Evolutionary conservation across 2,797 vertebrate species (phyloP), one percentile per base, ranked within the genome.

Genomic region (Peromyscus nudipes): DNA sequence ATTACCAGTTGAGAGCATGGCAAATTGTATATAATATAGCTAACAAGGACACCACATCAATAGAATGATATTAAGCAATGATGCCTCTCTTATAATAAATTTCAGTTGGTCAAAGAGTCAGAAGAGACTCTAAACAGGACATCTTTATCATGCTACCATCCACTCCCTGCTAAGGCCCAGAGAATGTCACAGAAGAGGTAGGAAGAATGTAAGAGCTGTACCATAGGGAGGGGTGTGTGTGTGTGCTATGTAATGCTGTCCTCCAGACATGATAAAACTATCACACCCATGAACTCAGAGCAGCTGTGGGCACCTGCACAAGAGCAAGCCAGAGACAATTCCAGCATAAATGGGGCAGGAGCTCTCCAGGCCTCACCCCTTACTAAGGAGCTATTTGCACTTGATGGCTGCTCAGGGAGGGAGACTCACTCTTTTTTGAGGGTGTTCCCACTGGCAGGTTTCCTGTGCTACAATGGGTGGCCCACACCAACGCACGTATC

Each of bases 21-120:
- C 11, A 69, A 88, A 77, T 64, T 92, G 83, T 92, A 71, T n/a
- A 77, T 6, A 92, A 93, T 5, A 71, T 0, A 85, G 27, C 13
- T 80, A 55, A 92, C 7, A 89, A 55, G 91, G 52, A 89, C 67
- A 40, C 93, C 94, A 94, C 83, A 60, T 64, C 57, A 91, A 88
- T n/a, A 94, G 65, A 95, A 79, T 84, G 37, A 49, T 93, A 90
- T 37, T 92, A 89, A 94, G 55, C 4, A 94, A 75, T 14, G 11
- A 88, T 12, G 92, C 8, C 71, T 91, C 84, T 92, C 6, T 86
- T 73, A 79, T 6, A 90, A 84, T 83, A 85, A 93, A 57, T 89
- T 82, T 60, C 55, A 37, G 80, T 60, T 82, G n/a, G 21, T 40
- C 55, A 57, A 27, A 52, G 77, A n/a, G 12, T 23, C 12, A 60